Evolutionary conservation across 2,113 vertebrate species (phyloP).

Genomic region (Ondatra zibethicus): DNA sequence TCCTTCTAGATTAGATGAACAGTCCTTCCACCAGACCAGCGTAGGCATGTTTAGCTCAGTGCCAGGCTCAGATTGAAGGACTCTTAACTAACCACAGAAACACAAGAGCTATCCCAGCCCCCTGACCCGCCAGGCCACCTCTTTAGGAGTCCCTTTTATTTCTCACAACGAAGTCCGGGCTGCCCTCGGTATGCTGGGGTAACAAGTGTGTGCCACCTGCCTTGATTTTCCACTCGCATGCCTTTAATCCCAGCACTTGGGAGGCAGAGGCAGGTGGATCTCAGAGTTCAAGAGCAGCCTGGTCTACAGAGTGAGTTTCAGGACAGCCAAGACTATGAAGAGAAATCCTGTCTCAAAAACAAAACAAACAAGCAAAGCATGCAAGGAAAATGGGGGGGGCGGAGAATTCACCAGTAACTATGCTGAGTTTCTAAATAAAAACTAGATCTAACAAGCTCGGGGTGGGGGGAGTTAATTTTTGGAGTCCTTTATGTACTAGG

Average conservation of each 20-base stretch:
- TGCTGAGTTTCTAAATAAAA: not conserved
- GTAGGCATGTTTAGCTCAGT: not conserved
- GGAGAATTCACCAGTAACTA: not conserved
- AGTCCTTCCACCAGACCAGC: not conserved
- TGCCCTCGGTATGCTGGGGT: not conserved
- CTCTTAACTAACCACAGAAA: not conserved
- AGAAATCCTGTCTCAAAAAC: not conserved
- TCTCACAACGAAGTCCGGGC: not conserved
- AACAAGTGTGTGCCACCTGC: not conserved
- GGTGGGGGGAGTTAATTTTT: not conserved
- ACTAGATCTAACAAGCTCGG: not conserved
- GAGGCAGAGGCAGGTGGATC: not conserved
- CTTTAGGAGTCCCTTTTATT: not conserved
- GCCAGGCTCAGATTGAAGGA: not conserved
- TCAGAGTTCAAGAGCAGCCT: not conserved
- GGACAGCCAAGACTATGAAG: not conserved
- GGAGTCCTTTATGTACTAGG: not conserved
- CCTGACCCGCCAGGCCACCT: not conserved
- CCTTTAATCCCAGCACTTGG: not conserved
- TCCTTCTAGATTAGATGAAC: not conserved
- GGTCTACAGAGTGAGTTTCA: not conserved
- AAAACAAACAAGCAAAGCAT: not conserved
- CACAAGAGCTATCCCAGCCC: not conserved
- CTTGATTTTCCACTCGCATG: not conserved
- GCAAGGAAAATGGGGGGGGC: not conserved